Conservation (phyloP, 2,113 vertebrate genomes). For the Triplophysa siluroides region DNA sequence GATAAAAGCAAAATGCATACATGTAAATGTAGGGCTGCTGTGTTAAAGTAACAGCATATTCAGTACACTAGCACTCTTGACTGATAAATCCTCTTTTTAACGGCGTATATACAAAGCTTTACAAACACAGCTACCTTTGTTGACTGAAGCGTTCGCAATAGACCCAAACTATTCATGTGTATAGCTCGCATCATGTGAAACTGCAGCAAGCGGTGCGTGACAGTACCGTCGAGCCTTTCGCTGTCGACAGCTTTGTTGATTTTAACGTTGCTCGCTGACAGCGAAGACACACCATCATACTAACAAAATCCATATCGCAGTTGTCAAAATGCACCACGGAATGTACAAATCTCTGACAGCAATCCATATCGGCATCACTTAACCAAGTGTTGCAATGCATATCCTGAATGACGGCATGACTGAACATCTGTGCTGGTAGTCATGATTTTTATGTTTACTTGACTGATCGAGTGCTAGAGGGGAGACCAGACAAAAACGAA, state of each 20-base stretch:
- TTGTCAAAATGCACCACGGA: conserved; percentile 11
- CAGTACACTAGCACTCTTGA: no score
- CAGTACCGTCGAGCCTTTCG: neutral
- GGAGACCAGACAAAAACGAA: neutral
- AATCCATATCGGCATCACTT: conserved; percentile 28
- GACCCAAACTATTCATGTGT: no score
- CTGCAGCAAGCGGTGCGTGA: neutral
- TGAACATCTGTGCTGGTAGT: conserved; percentile 14
- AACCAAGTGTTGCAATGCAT: conserved; percentile 16
- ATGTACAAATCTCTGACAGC: conserved; percentile 8
- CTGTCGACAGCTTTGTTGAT: neutral
- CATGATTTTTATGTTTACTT: conserved; percentile 6
- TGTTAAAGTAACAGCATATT: no score
- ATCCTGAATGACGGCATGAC: conserved; percentile 8
- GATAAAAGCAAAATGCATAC: no score
- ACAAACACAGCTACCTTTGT: no score
- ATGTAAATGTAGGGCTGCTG: no score
- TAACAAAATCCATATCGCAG: conserved; percentile 17
- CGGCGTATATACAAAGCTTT: no score
- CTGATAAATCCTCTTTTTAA: no score
- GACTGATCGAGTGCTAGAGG: neutral
- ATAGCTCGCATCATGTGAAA: neutral
- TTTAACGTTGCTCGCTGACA: neutral
- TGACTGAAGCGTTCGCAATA: no score
- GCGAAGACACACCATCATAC: neutral